Conservation (phyloP, 2,888 invertebrate genomes). For the Dasypogon diadema region DNA sequence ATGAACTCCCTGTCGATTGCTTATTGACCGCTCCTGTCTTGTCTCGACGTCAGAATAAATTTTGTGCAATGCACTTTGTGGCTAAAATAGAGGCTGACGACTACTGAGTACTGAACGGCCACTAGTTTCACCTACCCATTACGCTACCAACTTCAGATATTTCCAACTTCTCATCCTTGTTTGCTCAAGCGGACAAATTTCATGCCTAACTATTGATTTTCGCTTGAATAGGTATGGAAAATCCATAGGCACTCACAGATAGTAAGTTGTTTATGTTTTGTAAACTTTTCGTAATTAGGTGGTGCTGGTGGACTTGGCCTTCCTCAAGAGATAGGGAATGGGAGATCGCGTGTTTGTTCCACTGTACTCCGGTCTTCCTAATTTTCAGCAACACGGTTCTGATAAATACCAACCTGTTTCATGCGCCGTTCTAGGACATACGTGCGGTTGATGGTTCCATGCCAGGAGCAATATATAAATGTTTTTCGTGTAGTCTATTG, state of each 20-base stretch:
- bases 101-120: background rate
- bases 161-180: constrained; percentile 9
- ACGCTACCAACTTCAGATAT: background rate
- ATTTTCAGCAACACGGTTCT: constrained; percentile 9
- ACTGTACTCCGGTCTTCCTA: background rate
- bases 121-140: background rate
- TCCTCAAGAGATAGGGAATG: constrained; percentile 30
- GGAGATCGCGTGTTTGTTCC: constrained; percentile 42
- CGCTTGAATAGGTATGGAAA: constrained; percentile 41
- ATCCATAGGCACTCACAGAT: constrained; percentile 26
- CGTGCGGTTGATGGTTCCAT: constrained; percentile 5
- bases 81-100: background rate
- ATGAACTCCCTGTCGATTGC: constrained; percentile 20
- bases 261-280: constrained; percentile 39
- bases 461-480: background rate
- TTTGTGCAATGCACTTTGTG: constrained; percentile 11
- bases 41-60: background rate
- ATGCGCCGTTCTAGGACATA: constrained; percentile 7
- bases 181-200: constrained; percentile 5
- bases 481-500: constrained; percentile 1
- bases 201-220: constrained; percentile 36
- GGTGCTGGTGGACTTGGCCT: constrained; percentile 43
- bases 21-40: constrained; percentile 31
- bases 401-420: constrained; percentile 30
- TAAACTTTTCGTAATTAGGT: constrained; percentile 30